phyloP scores from a whole-genome alignment of 2,113 vertebrate species.

The Neomonachus schauinslandi region DNA sequence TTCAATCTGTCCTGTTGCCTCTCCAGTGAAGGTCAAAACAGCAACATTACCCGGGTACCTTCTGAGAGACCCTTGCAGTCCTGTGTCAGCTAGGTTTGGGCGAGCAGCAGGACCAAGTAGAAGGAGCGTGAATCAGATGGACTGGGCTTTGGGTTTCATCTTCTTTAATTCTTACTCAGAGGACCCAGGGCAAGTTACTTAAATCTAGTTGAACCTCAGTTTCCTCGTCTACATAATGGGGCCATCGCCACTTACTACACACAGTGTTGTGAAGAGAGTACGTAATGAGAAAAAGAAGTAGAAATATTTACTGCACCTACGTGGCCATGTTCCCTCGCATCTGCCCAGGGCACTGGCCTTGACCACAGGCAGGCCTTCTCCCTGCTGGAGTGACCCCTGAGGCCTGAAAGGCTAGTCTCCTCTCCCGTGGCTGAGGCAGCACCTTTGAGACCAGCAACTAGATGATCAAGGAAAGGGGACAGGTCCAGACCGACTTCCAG shows the following conservation, averaged over 20 bases:
- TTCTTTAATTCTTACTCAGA: background rate
- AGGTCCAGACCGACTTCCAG: background rate
- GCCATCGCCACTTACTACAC: background rate
- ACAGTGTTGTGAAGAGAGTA: background rate
- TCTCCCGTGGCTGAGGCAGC: background rate
- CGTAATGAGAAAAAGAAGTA: background rate
- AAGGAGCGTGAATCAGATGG: background rate
- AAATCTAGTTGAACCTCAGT: background rate
- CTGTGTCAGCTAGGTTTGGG: background rate
- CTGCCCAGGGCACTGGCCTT: background rate
- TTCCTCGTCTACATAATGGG: conserved; percentile 31
- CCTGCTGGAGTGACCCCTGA: background rate
- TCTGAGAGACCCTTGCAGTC: background rate
- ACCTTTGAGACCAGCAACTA: background rate
- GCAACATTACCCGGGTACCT: background rate
- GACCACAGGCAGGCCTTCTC: background rate
- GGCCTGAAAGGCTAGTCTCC: background rate
- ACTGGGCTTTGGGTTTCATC: background rate
- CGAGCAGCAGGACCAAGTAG: background rate
- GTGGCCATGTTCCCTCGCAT: background rate
- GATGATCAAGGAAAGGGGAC: background rate
- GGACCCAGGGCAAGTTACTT: background rate
- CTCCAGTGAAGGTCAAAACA: background rate
- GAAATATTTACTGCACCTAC: background rate
- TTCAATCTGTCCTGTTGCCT: background rate